Base-by-base conservation (phyloP, 2,888 invertebrate species). In the Phaedon cochleariae region DNA sequence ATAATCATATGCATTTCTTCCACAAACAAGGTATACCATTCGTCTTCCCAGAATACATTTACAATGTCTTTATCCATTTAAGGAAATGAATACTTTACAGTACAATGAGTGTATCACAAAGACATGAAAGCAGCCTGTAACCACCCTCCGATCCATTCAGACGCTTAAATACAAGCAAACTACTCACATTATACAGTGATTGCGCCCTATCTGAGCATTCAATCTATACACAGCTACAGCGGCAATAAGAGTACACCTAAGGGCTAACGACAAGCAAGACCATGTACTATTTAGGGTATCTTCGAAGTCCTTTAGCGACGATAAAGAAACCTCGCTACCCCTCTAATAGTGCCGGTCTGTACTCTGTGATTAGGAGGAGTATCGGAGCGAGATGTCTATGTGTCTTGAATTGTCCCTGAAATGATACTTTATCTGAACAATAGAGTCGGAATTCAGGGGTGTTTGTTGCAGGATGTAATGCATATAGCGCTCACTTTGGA, bases 381-480 rank as follows among this genome's bases (percentile, higher is more conserved):
- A 69, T 66, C 72, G 70, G 69, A 72, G 69, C 70, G 70, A 72
- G 67, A 73, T 73, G 59, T 46, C 75, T 72, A 74, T 69, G 65
- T 70, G 63, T 68, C 70, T 72, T 72, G 74, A 73, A 76, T 73
- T 69, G 73, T 69, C 65, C 72, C 74, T 71, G 73, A 77, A 77
- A 72, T 73, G 76, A 77, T 76, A 74, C 74, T 77, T 76, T 74
- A 73, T 73, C 73, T 68, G 51, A 67, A 76, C 74, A 77, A 75
- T 72, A 69, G 73, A 26, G 61, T 31, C 71, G 67, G 67, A 71
- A 73, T 70, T 72, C 67, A 64, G 69, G 75, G 72, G 75, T 75
- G 76, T 78, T 69, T 76, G 71, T 74, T 71, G 69, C 74, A 73
- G 76, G 74, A 75, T 75, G 72, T 55, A 41, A 45, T 57, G 55